Evolutionary conservation across 2,113 vertebrate genomes (phyloP).

Genomic region (Gopherus flavomarginatus): DNA sequence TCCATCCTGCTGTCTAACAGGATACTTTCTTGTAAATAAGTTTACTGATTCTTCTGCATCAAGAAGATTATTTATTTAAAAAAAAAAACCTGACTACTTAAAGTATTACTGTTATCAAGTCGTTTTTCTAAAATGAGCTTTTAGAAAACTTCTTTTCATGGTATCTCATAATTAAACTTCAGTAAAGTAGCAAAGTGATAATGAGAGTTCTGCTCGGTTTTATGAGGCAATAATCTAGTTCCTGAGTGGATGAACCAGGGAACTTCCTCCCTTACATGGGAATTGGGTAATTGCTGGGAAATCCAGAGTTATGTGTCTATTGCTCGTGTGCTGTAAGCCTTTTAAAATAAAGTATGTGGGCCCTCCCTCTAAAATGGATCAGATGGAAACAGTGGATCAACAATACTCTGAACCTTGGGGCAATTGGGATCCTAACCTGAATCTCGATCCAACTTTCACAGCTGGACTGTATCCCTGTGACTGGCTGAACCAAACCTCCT

Average conservation of each 20-base stretch:
- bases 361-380: slow-evolving; percentile 15
- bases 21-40: neutral
- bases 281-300: neutral
- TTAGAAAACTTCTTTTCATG: slow-evolving; percentile 21
- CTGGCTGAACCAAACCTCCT: slow-evolving; percentile 7
- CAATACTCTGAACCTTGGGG: neutral
- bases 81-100: neutral
- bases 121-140: slow-evolving; percentile 24
- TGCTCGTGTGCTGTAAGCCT: neutral
- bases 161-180: slow-evolving; percentile 44
- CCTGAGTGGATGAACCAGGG: neutral
- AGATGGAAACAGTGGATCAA: neutral
- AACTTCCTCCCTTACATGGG: slow-evolving; percentile 4
- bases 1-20: neutral
- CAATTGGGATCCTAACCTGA: neutral
- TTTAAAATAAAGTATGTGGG: slow-evolving; percentile 37
- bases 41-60: neutral
- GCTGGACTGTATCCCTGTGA: neutral
- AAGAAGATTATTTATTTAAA: neutral
- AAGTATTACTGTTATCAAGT: neutral
- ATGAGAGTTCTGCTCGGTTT: slow-evolving; percentile 33
- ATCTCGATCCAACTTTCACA: slow-evolving; percentile 27
- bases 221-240: neutral
- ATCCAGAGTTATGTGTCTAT: neutral
- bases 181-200: neutral